Evolutionary conservation across 1,140 invertebrate species (phyloP).

Genomic region (Zophobas morio): DNA sequence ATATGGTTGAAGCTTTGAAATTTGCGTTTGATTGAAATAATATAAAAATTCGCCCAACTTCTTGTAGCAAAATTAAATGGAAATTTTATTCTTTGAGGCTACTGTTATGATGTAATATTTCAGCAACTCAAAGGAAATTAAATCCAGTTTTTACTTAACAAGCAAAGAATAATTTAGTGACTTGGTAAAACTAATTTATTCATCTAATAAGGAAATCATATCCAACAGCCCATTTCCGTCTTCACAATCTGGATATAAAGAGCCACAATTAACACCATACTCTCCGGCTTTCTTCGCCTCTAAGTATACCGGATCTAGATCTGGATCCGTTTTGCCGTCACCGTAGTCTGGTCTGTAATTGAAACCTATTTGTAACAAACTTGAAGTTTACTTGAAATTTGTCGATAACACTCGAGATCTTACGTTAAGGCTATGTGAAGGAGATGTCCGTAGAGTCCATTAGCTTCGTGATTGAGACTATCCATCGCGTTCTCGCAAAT

Average conservation of each 20-base stretch:
- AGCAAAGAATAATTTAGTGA: no score
- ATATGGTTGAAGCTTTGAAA: constrained; percentile 29
- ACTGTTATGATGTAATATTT: constrained; percentile 15
- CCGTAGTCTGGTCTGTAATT: constrained; percentile 61
- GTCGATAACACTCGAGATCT: constrained; percentile 62
- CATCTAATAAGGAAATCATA: constrained; percentile 18
- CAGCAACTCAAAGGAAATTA: constrained; percentile 22
- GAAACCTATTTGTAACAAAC: constrained; percentile 34
- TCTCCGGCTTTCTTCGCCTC: constrained; percentile 71
- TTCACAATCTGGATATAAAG: constrained; percentile 69
- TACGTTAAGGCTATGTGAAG: constrained; percentile 80
- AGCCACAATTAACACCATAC: constrained; percentile 71
- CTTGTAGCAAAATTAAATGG: constrained; percentile 3
- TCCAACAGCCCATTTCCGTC: constrained; percentile 69
- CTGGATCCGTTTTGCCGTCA: constrained; percentile 55
- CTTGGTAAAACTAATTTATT: not conserved
- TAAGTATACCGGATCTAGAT: constrained; percentile 65
- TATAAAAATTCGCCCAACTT: constrained; percentile 16
- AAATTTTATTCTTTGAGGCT: constrained; percentile 37
- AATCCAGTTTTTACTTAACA: constrained; percentile 3
- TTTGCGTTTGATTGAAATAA: constrained; percentile 32
- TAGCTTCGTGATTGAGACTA: constrained; percentile 72
- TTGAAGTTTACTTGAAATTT: constrained; percentile 20
- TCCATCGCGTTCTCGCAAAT: constrained; percentile 83
- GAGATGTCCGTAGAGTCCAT: constrained; percentile 77